Evolutionary conservation across 2,888 invertebrate genomes (phyloP), one percentile per base, ranked within the genome.

Genomic region (Hypomecis punctinalis): DNA sequence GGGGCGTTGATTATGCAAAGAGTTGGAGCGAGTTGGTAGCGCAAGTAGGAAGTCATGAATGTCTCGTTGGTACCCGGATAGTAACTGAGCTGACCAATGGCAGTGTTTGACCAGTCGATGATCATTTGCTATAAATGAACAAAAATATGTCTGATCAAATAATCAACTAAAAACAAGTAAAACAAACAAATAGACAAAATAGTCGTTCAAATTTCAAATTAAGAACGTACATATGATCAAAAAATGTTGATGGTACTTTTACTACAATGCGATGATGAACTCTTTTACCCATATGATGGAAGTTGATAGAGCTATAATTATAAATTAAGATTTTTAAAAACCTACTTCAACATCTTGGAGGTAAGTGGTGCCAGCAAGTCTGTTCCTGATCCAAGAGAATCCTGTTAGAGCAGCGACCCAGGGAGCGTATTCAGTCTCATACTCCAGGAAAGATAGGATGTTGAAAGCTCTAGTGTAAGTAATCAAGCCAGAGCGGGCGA

Each of bases 391-490:
- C 90, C 93, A 95, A 11, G 71, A 85, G 70, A 95, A 91, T 23
- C 94, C 94, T 65, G 84, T 86, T 5, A 94, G 80, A 0, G 96
- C 96, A 0, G 96, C 93, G 5, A 93, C 91, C 98, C 97, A 98
- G 0, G 98, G 97, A n/a, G 96, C 90, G 75, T 97, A 97, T 10
- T 95, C 94, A 0, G 85, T 93, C 83, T 97, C 97, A 8, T 93
- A 86, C 58, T 89, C 84, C 67, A 98, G 89, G 89, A 97, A 98
- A 1, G 94, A 91, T 0, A 96, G 90, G 35, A 97, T 91, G 11
- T 94, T 89, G 48, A 98, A 93, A 0, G 96, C 95, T n/a, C 93
- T 84, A 0, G 85, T 81, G 78, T 97, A 96, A 0, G 83, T 76
- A 67, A 96, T 86, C 33, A 94, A 74, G 1, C 94, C 94, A n/a